Base-by-base conservation (phyloP, 2,113 vertebrate genomes). In the Microtus montanus region DNA sequence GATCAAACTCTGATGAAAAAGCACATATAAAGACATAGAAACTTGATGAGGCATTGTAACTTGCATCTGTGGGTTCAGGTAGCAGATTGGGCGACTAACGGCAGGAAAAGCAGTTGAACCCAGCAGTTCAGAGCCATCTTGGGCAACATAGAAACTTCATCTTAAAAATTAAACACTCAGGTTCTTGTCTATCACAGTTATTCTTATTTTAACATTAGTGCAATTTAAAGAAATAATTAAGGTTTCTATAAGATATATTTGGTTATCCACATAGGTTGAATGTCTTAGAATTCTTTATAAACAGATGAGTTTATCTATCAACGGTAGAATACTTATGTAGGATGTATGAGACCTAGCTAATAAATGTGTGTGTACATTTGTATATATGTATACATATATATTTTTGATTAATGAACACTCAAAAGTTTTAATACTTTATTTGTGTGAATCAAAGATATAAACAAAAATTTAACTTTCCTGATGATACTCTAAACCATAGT, bases 401-500 rank as follows among this genome's bases (percentile, higher is more conserved):
- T 73, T 14, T 58, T 73, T 22, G n/a, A 38, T 61, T 4, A 64
- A 47, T 35, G 5, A 66, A 66, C 38, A 85, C 8, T 33, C 7
- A 63, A 88, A 90, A 35, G 1, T 2, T 13, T 92, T 80, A 28
- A 71, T 38, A 93, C 26, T 84, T 17, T 22, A 85, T 74, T 88
- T 63, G 3, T 3, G 30, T 33, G 24, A 68, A 54, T 68, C 33
- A 89, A 12, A 89, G 20, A 0, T 83, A 88, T 89, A 94, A 90
- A 70, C 87, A 91, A 79, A 74, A 80, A 3, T 87, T 91, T 93
- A 92, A 73, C 89, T 88, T 66, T 66, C 24, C 7, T 89, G 38
- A 91, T 10, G 30, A 38, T 75, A 89, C 75, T 96, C 38, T 80
- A 89, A 64, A 44, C 15, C 4, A 88, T 63, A 75, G 38, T 47